Percentiles rank a stretch among this genome's conserved stretches.
phyloP scores from a whole-genome alignment of 2,888 invertebrate genomes.

The Morpho deidamia region DNA sequence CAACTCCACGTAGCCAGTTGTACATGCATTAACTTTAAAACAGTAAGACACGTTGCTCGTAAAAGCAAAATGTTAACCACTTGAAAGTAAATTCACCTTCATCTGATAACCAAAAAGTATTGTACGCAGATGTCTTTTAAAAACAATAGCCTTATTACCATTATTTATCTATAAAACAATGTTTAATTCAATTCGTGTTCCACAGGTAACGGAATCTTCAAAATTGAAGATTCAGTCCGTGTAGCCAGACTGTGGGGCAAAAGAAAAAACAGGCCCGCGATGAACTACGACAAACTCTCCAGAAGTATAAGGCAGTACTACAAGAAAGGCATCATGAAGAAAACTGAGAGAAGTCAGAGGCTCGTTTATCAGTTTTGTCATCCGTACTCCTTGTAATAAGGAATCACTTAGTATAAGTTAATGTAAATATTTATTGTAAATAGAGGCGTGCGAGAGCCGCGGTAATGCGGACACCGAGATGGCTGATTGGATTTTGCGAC shows the following conservation, averaged over 20 bases:
- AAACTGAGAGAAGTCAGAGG: slow-evolving; percentile 98
- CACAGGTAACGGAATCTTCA: slow-evolving; percentile 93
- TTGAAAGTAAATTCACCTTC: slow-evolving; percentile 6
- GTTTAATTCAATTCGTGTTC: slow-evolving; percentile 52
- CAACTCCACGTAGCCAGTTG: background rate
- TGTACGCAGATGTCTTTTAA: slow-evolving; percentile 6
- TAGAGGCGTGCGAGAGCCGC: slow-evolving; percentile 52
- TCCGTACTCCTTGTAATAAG: slow-evolving; percentile 89
- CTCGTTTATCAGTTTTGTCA: slow-evolving; percentile 99
- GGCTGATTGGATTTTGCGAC: slow-evolving; percentile 57
- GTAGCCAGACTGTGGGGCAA: slow-evolving; percentile 99
- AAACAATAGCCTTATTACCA: slow-evolving; percentile 23
- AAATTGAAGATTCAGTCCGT: slow-evolving; percentile 98
- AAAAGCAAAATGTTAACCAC: background rate
- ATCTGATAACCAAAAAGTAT: slow-evolving; percentile 9
- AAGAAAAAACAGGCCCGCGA: slow-evolving; percentile 98
- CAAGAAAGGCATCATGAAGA: slow-evolving; percentile 99
- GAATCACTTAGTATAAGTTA: slow-evolving; percentile 42
- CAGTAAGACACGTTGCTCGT: background rate
- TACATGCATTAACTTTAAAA: background rate
- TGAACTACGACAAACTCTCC: slow-evolving; percentile 99
- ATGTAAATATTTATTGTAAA: slow-evolving; percentile 54
- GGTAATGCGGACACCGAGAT: slow-evolving; percentile 67
- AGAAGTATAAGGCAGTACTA: slow-evolving; percentile 99
- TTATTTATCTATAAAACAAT: slow-evolving; percentile 29